Evolutionary conservation across 2,888 invertebrate genomes (phyloP).

Genomic region (Stenchaetothrips biformis): DNA sequence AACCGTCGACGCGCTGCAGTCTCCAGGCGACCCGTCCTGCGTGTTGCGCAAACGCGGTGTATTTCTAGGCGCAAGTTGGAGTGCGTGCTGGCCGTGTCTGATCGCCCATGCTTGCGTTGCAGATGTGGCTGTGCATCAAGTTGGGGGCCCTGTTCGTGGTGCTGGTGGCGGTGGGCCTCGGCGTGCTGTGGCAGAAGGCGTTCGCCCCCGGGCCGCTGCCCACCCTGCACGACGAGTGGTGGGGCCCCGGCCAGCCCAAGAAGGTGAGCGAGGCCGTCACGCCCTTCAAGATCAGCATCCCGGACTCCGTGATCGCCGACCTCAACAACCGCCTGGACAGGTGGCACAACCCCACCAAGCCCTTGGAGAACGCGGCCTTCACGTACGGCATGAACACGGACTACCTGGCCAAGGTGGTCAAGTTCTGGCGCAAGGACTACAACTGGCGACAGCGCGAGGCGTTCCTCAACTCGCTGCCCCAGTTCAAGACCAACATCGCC

Average conservation of each 20-base stretch:
- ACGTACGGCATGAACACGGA: constrained; percentile 75
- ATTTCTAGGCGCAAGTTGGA: too few species aligned
- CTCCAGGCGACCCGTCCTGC: too few species aligned
- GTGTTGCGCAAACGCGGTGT: too few species aligned
- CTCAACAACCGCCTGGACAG: neutral
- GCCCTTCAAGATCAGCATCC: constrained; percentile 57
- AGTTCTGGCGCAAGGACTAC: constrained; percentile 75
- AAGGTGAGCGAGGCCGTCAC: constrained; percentile 53
- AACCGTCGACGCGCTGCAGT: too few species aligned
- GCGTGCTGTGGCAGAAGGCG: constrained; percentile 27
- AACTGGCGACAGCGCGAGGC: constrained; percentile 65
- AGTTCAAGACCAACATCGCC: constrained; percentile 65
- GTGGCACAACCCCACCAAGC: constrained; percentile 40
- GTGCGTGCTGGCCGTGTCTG: neutral
- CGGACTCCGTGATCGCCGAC: constrained; percentile 50
- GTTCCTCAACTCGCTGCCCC: constrained; percentile 67
- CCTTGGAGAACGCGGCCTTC: constrained; percentile 43
- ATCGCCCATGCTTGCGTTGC: neutral
- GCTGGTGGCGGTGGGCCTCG: constrained; percentile 28
- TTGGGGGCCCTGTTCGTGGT: constrained; percentile 26
- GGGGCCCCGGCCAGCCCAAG: constrained; percentile 54
- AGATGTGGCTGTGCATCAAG: constrained; percentile 1
- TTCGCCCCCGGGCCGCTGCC: constrained; percentile 31
- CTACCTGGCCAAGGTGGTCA: constrained; percentile 59
- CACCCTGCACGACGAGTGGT: constrained; percentile 46